These are phyloP conservation scores for Drosophila auraria DNA, from an alignment of 1,140 invertebrate species.

Conservation along the genomic window DNA sequence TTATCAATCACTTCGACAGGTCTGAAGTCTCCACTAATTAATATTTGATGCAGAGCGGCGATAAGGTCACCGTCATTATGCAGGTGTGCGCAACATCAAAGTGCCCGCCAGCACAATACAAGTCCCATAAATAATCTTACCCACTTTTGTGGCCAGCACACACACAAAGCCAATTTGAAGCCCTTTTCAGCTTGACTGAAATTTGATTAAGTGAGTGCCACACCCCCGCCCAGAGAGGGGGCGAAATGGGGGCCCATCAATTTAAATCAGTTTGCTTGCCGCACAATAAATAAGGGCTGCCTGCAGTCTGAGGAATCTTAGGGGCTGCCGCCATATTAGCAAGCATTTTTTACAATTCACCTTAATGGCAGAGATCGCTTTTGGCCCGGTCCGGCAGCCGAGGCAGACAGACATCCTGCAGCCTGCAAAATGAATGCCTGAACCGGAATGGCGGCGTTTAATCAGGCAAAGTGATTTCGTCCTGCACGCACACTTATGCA, in stretches of 20 bases:
- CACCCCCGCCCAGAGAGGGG: slow-evolving; percentile 7
- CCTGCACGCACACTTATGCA: slow-evolving; percentile 28
- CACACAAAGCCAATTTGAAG: slow-evolving; percentile 48
- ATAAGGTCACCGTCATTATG: slow-evolving; percentile 54
- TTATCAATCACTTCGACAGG: slow-evolving; percentile 46
- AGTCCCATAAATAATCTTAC: slow-evolving; percentile 54
- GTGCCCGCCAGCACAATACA: slow-evolving; percentile 46
- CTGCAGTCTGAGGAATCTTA: slow-evolving; percentile 24
- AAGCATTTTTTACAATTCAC: slow-evolving; percentile 79
- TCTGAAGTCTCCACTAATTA: slow-evolving; percentile 51
- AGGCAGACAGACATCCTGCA: neutral
- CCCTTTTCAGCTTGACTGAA: slow-evolving; percentile 63
- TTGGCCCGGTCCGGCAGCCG: slow-evolving; percentile 34
- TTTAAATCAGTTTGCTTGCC: slow-evolving; percentile 71
- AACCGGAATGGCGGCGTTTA: slow-evolving; percentile 71
- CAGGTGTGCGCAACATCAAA: slow-evolving; percentile 50
- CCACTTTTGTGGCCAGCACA: slow-evolving; percentile 17
- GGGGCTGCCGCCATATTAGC: slow-evolving; percentile 59
- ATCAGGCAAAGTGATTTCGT: slow-evolving; percentile 80
- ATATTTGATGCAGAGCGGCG: slow-evolving; percentile 50
- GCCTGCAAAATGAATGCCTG: slow-evolving; percentile 37
- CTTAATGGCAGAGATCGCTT: slow-evolving; percentile 63
- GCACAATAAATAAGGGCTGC: slow-evolving; percentile 70
- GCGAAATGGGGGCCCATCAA: slow-evolving; percentile 65
- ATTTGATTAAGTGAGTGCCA: slow-evolving; percentile 79